phyloP scores from a whole-genome alignment of 2,888 invertebrate genomes.

The Rhaphigaster nebulosa region DNA sequence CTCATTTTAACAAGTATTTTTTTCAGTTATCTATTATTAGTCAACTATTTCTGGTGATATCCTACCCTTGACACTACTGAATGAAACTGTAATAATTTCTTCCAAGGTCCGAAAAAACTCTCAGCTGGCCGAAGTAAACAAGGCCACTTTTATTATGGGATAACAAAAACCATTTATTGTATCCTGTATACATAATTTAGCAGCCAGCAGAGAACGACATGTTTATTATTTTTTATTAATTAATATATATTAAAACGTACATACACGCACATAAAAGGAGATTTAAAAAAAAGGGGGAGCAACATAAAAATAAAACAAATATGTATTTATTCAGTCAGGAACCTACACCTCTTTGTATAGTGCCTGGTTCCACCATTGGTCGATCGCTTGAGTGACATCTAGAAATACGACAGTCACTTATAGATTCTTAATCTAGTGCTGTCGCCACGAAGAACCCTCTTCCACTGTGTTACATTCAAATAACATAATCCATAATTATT shows the following conservation, averaged over 20 bases:
- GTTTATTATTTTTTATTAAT: neutral
- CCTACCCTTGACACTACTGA: neutral
- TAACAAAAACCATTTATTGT: neutral
- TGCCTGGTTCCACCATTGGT: neutral
- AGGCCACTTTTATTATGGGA: neutral
- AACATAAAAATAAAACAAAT: no score
- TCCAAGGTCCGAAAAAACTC: neutral
- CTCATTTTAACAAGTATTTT: no score
- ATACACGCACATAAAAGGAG: no score
- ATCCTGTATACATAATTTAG: neutral
- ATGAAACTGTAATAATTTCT: neutral
- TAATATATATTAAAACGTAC: no score
- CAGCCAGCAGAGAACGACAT: neutral
- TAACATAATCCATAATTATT: neutral
- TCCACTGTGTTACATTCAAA: neutral
- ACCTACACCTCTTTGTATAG: no score
- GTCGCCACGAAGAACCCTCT: neutral
- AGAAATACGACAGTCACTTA: neutral
- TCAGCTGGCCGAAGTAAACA: neutral
- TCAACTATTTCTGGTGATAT: neutral
- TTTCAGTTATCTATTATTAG: neutral
- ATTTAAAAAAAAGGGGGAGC: no score
- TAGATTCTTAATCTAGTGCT: neutral
- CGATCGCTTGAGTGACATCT: neutral
- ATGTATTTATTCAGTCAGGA: no score